Base-by-base conservation (phyloP, 2,797 vertebrate genomes). In the Macrochelys suwanniensis region DNA sequence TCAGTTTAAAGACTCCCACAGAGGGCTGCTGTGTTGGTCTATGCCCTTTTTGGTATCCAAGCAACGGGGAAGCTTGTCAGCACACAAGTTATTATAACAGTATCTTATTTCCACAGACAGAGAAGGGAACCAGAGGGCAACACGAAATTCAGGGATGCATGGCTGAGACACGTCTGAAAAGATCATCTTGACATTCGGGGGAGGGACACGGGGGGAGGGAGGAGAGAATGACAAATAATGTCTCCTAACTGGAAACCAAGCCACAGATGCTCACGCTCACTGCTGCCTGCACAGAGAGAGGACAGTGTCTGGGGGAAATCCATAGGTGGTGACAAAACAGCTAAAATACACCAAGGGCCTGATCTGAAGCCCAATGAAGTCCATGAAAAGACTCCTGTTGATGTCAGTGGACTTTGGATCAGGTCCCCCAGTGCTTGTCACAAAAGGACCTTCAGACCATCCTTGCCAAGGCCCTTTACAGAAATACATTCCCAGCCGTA, bases 41-140 rank as follows among this genome's bases (percentile, higher is more conserved):
- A 23, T 11, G 83, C 92, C 80, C 65, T 78, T 80, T 37, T 5
- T 7, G 1, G 95, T 94, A 92, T 90, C 94, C 97, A 95, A 84
- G 96, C 95, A 97, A 97, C 94, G 42, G 56, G 91, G 84, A 50
- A 91, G 88, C 79, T 91, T 88, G 42, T 54, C 71, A 88, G 89
- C 89, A 83, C 87, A 84, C 47, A 28, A 76, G 71, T 42, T 53
- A 79, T 13, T 37, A 82, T 80, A 28, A 89, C 82, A 56, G 26
- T 28, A 56, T 91, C 90, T 93, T 82, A 90, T 85, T 94, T 90
- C 82, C 80, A 85, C 53, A 76, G 10, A 80, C 33, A 59, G n/a
- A 57, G 65, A 49, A 89, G 25, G 51, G 50, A 95, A 51, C 8
- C n/a, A 54, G 79, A 94, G 85, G 68, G 56, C 53, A 47, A 28